Evolutionary conservation across 2,797 vertebrate species (phyloP), one percentile per base, ranked within the genome.

Genomic region (Anabacerthia variegaticeps): DNA sequence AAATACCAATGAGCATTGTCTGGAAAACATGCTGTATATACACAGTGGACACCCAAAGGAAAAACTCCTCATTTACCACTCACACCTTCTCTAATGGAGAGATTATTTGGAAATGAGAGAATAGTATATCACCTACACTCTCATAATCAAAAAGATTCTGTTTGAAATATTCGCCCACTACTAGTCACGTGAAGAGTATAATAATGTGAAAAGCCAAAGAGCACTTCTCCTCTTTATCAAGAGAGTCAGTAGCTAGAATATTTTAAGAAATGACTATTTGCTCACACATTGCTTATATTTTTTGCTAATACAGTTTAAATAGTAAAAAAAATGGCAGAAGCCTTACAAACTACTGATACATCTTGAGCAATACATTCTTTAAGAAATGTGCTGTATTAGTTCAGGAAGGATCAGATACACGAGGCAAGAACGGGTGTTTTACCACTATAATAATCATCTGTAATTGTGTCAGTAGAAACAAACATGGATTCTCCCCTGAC

Each of bases 21-120:
- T 92, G 62, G 20, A 87, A 95, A 92, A 82, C 63, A 39, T 52
- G 72, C 66, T 69, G 39, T 30, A 72, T 30, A 14, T 77, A 43
- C 24, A 85, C 34, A 83, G 71, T 34, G n/a, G 85, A 88, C 58
- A 96, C 63, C 43, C 32, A 10, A 93, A 95, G 67, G 59, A 94
- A 95, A 97, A 95, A 74, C n/a, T 94, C 79, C 69, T 96, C 78
- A 78, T 85, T 95, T 92, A 66, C 59, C 14, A 65, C 71, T 95
- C 83, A 89, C n/a, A 82, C 48, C 20, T 91, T 69, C 48, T 83
- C 37, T 81, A 96, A 91, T 82, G 54, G 65, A 46, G 68, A 96
- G 59, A 92, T 94, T 93, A 93, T 85, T 32, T 93, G 92, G 65
- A 92, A 68, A 93, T 85, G 71, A 91, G 83, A 95, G 95, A 94